Base-by-base conservation (phyloP, 1,140 invertebrate species). In the Bradysia coprophila region DNA sequence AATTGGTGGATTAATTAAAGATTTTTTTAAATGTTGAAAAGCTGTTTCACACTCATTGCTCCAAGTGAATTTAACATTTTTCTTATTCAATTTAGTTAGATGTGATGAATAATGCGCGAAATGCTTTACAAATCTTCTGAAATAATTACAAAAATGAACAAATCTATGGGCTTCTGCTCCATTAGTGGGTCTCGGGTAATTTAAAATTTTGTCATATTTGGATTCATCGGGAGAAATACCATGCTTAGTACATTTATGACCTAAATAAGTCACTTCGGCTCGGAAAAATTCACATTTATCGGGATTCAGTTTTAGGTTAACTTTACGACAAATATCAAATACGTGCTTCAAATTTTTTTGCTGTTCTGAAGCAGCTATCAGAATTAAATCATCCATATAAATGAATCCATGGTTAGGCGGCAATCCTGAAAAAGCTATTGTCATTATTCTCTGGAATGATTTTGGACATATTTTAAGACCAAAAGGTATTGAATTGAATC, bases 101-200 rank as follows among this genome's bases (percentile, higher is more conserved):
- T 61, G 63, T 10, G 47, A 40, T 22, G 57, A 46, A 19, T 57
- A 43, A 6, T 43, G 43, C 1, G 60, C 51, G 15, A 61, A 55
- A 41, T 60, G 56, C 4, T 45, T 51, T 10, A 65, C 50, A 43
- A 70, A 68, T 33, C 54, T 51, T 3, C 55, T 46, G 48, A 68
- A 69, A 48, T 62, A 71, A 21, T 55, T 57, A 4, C 61, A 51
- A 46, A 69, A 51, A 4, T 65, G 63, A 2, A 69, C 43, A 44
- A 69, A 69, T 6, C 48, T 41, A 48, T 59, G 49, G 0, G 67
- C 44, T 46, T 61, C 54, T 8, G 47, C 51, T 2, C 51, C 50
- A 43, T 56, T 59, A 28, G 41, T 48, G 10, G 64, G 64, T 4
- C 23, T 28, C 11, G 52, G 48, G 13, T 48, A 55, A 3, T 57